phyloP scores from a whole-genome alignment of 30 jellyfish, hydroid and myxozoan species.

The Aurelia sp. region DNA sequence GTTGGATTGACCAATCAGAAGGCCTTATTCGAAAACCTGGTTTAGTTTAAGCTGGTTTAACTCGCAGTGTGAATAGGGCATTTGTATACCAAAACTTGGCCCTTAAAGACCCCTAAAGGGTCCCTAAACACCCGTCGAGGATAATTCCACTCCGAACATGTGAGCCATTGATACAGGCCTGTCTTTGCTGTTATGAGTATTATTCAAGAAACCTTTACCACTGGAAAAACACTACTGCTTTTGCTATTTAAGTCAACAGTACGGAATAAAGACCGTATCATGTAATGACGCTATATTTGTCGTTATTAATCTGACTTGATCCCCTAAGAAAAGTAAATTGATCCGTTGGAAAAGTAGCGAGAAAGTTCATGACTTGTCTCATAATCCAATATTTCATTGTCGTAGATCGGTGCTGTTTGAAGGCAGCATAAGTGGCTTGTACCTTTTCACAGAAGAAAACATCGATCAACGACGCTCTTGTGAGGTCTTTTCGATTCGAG shows the following conservation, averaged over 20 bases:
- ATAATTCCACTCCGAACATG: too few species aligned
- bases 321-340: constrained; percentile 32
- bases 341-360: constrained; percentile 35
- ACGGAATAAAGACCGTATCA: background rate
- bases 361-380: constrained; percentile 11
- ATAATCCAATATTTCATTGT: constrained; percentile 15
- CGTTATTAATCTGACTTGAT: constrained; percentile 35
- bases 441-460: background rate
- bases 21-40: too few species aligned
- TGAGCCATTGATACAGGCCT: too few species aligned
- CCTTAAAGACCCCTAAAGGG: too few species aligned
- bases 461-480: background rate
- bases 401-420: constrained; percentile 51
- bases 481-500: constrained; percentile 5
- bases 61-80: too few species aligned
- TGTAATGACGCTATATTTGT: constrained; percentile 24
- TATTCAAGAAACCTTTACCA: too few species aligned
- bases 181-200: too few species aligned
- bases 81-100: too few species aligned
- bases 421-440: constrained; percentile 14
- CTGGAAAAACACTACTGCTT: background rate
- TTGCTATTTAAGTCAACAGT: constrained; percentile 22
- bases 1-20: too few species aligned
- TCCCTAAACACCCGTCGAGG: too few species aligned
- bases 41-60: too few species aligned